Evolutionary conservation across 2,113 vertebrate species (phyloP).

Genomic region (Vombatus ursinus): DNA sequence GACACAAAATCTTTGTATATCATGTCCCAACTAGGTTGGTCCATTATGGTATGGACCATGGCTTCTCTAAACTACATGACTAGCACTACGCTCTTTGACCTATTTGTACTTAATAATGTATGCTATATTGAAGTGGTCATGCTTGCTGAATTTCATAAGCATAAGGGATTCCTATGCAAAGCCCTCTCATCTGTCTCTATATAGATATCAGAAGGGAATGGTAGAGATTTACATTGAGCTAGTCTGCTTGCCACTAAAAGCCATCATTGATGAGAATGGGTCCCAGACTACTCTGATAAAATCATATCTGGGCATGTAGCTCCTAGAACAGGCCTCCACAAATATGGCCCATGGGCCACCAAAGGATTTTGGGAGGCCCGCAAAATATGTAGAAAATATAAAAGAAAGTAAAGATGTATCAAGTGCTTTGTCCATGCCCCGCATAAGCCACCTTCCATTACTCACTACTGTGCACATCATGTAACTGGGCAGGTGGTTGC

Average conservation of each 20-base stretch:
- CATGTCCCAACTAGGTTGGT: not conserved
- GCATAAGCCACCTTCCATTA: too few relatives aligned
- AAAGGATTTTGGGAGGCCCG: too few relatives aligned
- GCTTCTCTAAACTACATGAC: not conserved
- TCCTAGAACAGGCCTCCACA: not conserved
- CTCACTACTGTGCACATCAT: too few relatives aligned
- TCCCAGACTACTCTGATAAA: not conserved
- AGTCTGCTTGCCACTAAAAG: not conserved
- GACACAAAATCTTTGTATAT: not conserved
- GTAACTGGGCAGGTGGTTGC: too few relatives aligned
- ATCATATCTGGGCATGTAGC: not conserved
- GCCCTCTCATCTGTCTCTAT: not conserved
- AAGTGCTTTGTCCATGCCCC: too few relatives aligned
- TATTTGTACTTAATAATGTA: not conserved
- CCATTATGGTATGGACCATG: not conserved
- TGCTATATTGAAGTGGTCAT: not conserved
- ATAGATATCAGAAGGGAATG: not conserved
- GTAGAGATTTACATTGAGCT: not conserved
- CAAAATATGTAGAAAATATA: too few relatives aligned
- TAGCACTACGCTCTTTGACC: not conserved
- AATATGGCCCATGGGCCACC: too few relatives aligned
- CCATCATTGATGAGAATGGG: not conserved
- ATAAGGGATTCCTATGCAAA: not conserved
- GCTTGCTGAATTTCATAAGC: not conserved
- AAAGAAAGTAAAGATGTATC: too few relatives aligned